phyloP scores from a whole-genome alignment of 2,797 vertebrate species.

The Melanotaenia maccullochi region DNA sequence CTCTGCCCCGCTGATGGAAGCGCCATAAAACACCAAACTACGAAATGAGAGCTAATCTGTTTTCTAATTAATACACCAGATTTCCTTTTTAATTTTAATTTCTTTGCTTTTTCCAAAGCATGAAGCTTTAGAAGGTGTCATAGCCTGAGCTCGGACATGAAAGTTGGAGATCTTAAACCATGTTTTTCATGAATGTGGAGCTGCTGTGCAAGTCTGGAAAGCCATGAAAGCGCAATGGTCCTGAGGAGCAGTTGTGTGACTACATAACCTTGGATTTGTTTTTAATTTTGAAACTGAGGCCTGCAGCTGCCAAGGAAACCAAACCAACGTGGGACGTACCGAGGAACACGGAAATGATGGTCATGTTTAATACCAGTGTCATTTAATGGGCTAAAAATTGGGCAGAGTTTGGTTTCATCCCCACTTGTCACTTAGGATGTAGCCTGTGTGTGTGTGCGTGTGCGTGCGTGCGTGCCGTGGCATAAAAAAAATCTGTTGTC shows the following conservation, averaged over 20 bases:
- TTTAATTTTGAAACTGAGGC: too few relatives aligned
- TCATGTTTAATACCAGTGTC: not conserved
- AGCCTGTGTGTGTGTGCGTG: conserved; percentile 16
- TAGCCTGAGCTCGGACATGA: too few relatives aligned
- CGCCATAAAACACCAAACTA: not conserved
- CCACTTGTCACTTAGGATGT: conserved; percentile 40
- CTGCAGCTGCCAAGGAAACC: too few relatives aligned
- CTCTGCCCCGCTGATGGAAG: not conserved
- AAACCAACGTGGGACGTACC: too few relatives aligned
- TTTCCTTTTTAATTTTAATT: not conserved
- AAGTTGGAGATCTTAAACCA: too few relatives aligned
- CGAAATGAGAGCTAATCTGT: too few relatives aligned
- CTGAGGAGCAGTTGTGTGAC: too few relatives aligned
- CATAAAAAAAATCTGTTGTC: conserved; percentile 43
- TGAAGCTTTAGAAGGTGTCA: not conserved
- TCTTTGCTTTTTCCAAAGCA: conserved; percentile 3
- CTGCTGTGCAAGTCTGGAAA: not conserved
- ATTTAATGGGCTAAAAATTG: not conserved
- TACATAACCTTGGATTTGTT: too few relatives aligned
- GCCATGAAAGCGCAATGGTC: too few relatives aligned
- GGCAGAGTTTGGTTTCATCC: conserved; percentile 30
- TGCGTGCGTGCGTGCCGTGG: not conserved
- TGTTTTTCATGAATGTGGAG: not conserved
- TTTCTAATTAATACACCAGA: too few relatives aligned
- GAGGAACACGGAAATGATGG: too few relatives aligned